Percentiles rank a stretch among this genome's conserved stretches.
Conservation (phyloP, 2,797 vertebrate species). For the Chelidonichthys spinosus region DNA sequence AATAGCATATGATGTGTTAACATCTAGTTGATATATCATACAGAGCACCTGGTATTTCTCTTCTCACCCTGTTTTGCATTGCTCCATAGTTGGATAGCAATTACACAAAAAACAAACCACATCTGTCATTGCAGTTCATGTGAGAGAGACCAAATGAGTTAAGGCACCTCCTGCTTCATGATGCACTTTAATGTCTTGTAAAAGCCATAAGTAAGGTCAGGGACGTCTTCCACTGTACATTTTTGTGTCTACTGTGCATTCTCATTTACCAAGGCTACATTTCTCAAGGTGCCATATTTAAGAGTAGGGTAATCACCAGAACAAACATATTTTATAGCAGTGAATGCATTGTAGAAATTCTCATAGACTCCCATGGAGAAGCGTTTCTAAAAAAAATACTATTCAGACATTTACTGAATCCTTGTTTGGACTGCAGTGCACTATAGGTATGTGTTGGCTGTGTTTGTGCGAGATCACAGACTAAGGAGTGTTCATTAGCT, state of each 20-base stretch:
- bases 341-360: neutral
- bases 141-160: neutral
- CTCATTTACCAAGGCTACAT: neutral
- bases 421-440: neutral
- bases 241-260: neutral
- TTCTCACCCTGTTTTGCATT: neutral
- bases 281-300: slow-evolving; percentile 7
- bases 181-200: neutral
- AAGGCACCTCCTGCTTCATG: neutral
- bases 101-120: neutral
- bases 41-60: neutral
- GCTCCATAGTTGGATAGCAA: neutral
- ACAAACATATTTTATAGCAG: slow-evolving; percentile 6
- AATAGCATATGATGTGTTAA: neutral
- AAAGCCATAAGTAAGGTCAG: neutral
- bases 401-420: neutral
- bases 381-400: neutral
- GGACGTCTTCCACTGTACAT: neutral
- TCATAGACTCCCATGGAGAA: neutral
- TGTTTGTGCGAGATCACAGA: slow-evolving; percentile 36
- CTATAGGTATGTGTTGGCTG: slow-evolving; percentile 11
- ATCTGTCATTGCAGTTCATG: neutral
- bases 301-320: neutral
- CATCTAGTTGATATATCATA: neutral
- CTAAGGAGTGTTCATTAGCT: slow-evolving; percentile 52